Base-by-base conservation (phyloP, 2,797 vertebrate genomes). In the Dryobates pubescens region DNA sequence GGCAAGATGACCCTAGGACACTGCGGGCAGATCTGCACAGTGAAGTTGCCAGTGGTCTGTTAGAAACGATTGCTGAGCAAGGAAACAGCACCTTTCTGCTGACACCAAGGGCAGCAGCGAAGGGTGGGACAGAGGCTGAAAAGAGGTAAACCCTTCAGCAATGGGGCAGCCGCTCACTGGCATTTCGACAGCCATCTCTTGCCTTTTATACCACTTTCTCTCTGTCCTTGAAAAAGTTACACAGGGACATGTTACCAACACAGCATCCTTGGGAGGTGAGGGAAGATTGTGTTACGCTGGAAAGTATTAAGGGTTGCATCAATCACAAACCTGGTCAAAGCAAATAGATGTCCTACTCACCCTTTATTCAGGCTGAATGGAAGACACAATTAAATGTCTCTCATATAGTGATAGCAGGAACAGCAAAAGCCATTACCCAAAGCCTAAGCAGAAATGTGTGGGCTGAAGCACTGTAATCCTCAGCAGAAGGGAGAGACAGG, bases 281-380 rank as follows among this genome's bases (percentile, higher is more conserved):
- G 89, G 72, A 91, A 95, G 93, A 95, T 95, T 93, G 91, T 63
- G 89, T 95, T 96, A 95, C 3, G 88, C 77, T 96, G 92, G 71
- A 74, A 94, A 91, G 89, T 93, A 93, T 96, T 95, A 96, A 86
- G 34, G 7, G 92, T 86, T 92, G 90, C 93, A 96, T 96, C 96
- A 95, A 95, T 94, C 93, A 95, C 93, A 82, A 93, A 83, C 56
- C 92, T 95, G 91, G 87, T 96, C 94, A 96, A 86, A 95, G 82
- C 68, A 86, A 95, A 94, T 90, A 89, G 91, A 82, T 93, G 92
- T 94, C 88, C 95, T 94, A 6, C 91, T 92, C 91, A 92, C 91
- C 92, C 91, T 92, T 90, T 88, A 84, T 80, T 92, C 85, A 59
- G 89, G 71, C 77, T 80, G 94, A 95, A 94, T 89, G 89, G 91